These are phyloP conservation scores for Pararge aegeria DNA, from an alignment of 1,140 invertebrate genomes.

Conservation along the genomic window DNA sequence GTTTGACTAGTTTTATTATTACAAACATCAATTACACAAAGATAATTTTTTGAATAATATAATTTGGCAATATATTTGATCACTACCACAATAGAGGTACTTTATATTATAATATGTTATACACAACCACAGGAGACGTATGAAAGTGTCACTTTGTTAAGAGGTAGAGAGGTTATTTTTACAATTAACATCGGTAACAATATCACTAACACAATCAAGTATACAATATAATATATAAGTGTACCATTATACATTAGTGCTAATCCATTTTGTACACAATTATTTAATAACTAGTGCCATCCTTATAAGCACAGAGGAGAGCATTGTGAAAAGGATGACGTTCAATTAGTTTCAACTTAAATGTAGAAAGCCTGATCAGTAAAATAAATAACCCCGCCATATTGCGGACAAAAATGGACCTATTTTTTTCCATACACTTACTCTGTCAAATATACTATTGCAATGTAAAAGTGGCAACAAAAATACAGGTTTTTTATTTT, in stretches of 20 bases:
- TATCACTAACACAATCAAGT: not conserved
- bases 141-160: conserved; percentile 32
- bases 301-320: no score
- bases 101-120: conserved; percentile 3
- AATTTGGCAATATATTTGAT: conserved; percentile 58
- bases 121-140: conserved; percentile 29
- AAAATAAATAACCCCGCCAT: no score
- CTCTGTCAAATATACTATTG: no score
- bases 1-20: conserved; percentile 66
- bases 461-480: no score
- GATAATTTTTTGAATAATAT: conserved; percentile 35
- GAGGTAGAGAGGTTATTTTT: conserved; percentile 32
- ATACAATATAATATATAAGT: not conserved
- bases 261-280: not conserved
- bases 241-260: not conserved
- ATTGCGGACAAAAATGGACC: no score
- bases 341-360: no score
- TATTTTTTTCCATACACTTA: no score
- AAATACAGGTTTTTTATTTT: no score
- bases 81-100: conserved; percentile 43
- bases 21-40: conserved; percentile 64
- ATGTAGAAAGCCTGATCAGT: no score
- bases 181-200: conserved; percentile 5
- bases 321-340: no score
- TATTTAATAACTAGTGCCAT: no score